Evolutionary conservation across 2,797 vertebrate species (phyloP).

Genomic region (Sebastiscus tertius): DNA sequence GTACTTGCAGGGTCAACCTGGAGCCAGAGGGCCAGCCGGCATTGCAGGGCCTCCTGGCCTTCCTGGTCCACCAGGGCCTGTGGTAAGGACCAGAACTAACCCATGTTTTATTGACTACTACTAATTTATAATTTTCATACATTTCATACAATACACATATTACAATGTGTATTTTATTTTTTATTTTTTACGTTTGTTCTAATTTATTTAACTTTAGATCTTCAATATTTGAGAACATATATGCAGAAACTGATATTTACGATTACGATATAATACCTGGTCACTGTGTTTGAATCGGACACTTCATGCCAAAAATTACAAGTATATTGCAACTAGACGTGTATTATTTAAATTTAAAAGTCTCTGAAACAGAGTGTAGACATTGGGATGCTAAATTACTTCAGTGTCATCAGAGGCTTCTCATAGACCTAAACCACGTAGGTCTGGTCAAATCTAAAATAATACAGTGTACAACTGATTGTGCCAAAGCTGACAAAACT

Average conservation of each 20-base stretch:
- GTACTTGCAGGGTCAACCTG: slow-evolving; percentile 75
- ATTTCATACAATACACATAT: not conserved
- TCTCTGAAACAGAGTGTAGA: too few species aligned
- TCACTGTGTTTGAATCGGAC: not conserved
- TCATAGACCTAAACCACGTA: not conserved
- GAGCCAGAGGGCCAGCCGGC: slow-evolving; percentile 75
- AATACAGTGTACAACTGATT: not conserved
- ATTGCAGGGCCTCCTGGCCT: slow-evolving; percentile 72
- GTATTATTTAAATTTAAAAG: not conserved
- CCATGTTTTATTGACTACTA: not conserved
- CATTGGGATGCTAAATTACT: not conserved
- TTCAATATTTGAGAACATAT: not conserved
- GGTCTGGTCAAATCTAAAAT: not conserved
- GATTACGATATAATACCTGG: not conserved
- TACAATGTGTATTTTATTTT: not conserved
- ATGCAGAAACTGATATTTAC: not conserved
- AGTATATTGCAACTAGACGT: not conserved
- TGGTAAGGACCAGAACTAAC: slow-evolving; percentile 63
- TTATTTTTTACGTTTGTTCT: not conserved
- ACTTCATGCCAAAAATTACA: not conserved
- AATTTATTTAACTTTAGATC: not conserved
- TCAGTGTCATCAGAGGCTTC: not conserved
- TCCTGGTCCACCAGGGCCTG: slow-evolving; percentile 79
- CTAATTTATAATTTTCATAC: not conserved
- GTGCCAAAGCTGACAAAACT: not conserved